A percentile compares a stretch with the other conserved stretches of the same genome.
Evolutionary conservation across 2,113 vertebrate species (phyloP).

Genomic region (Forbesichthys papilliferus): DNA sequence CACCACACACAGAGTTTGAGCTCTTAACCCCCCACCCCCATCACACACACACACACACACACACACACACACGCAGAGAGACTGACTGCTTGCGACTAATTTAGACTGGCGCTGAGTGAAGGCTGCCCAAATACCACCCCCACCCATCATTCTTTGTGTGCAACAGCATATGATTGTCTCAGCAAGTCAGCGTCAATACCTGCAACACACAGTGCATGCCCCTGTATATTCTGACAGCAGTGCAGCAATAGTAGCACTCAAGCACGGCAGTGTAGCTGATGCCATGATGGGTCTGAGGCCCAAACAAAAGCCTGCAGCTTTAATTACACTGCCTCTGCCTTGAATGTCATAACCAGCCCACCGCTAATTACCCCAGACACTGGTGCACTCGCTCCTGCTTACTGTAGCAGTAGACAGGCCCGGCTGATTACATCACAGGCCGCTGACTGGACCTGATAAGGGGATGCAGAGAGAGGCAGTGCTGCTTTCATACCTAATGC

Average conservation of each 20-base stretch:
- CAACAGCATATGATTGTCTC: constrained; percentile 58
- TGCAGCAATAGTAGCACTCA: constrained; percentile 30
- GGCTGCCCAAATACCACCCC: constrained; percentile 19
- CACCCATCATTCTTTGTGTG: constrained; percentile 17
- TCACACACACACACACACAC: constrained; percentile 1
- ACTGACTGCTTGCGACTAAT: constrained; percentile 50
- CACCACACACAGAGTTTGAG: neutral
- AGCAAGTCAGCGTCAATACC: constrained; percentile 51
- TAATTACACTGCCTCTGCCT: constrained; percentile 57
- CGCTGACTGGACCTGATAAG: constrained; percentile 41
- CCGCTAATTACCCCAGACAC: constrained; percentile 57
- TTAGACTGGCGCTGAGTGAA: constrained; percentile 46
- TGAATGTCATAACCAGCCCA: constrained; percentile 53
- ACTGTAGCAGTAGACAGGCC: constrained; percentile 38
- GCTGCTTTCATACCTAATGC: constrained; percentile 54
- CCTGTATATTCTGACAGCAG: constrained; percentile 47
- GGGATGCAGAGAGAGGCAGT: constrained; percentile 37
- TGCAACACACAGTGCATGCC: constrained; percentile 41
- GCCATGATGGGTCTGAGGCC: constrained; percentile 37
- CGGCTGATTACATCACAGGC: constrained; percentile 41
- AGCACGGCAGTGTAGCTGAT: constrained; percentile 20
- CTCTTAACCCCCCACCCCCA: too few relatives aligned
- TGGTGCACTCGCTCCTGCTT: constrained; percentile 53
- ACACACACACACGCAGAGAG: neutral
- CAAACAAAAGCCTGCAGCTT: constrained; percentile 46